Evolutionary conservation across 1,140 invertebrate species (phyloP), one percentile per base, ranked within the genome.

Genomic region (Phthorimaea operculella): DNA sequence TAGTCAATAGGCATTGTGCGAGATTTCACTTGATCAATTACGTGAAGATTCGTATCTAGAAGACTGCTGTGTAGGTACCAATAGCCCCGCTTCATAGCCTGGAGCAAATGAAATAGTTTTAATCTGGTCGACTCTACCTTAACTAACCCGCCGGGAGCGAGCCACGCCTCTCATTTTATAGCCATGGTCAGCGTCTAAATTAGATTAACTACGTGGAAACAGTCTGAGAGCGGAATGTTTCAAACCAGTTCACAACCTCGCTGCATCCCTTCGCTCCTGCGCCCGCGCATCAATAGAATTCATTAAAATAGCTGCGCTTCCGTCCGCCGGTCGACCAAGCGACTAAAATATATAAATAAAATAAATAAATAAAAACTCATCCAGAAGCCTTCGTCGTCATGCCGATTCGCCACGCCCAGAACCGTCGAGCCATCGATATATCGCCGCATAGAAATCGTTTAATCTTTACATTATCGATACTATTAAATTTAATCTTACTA

Each of bases 371-470:
- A 44, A 55, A 55, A 55, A 49, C 12, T 15, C 21, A 15, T 17
- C 51, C 54, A 52, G 45, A 53, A 55, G 54, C 55, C 39, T 39
- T 52, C 21, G 45, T 47, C 45, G 55, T 47, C 45, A 50, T 21
- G 49, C 49, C 50, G 14, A 18, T 18, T 47, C 45, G 14, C 11
- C 45, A 47, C 45, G 16, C 14, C 45, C 17, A 47, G 45, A 47
- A 3, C 45, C 14, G 14, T 47, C 4, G 11, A n/a, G 14, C 45
- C n/a, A 14, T 60, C 57, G 63, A 57, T 57, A 65, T 57, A 65
- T 57, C 68, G 63, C 66, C 65, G 68, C 68, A 53, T 59, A 60
- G 63, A 62, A 61, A 68, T 63, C 61, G 58, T 52, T 66, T 65
- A n/a, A 64, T 58, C 57, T 68, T 64, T 61, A 50, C 49, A 54